phyloP scores from a whole-genome alignment of 2,113 vertebrate genomes.

The Odocoileus hemionus region DNA sequence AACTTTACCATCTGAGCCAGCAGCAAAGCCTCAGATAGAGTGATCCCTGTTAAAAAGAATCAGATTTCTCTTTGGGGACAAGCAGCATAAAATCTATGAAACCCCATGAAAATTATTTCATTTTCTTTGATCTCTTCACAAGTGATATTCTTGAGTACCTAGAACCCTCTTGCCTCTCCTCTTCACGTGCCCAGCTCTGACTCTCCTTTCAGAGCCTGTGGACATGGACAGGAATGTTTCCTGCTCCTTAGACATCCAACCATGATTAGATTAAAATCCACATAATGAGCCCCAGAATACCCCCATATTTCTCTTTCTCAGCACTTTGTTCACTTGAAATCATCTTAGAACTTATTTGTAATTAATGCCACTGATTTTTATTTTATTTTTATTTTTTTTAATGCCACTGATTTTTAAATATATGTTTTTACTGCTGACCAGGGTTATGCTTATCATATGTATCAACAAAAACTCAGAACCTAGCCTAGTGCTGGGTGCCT shows the following conservation, averaged over 20 bases:
- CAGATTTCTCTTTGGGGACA: background rate
- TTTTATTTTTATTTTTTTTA: background rate
- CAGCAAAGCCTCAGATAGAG: background rate
- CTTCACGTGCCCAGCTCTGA: background rate
- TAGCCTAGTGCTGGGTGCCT: background rate
- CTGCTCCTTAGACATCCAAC: background rate
- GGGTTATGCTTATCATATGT: accelerated
- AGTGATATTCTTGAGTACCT: background rate
- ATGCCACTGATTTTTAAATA: background rate
- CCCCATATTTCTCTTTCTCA: background rate
- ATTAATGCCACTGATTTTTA: background rate
- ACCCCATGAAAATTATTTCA: background rate
- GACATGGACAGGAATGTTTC: background rate
- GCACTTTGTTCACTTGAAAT: background rate
- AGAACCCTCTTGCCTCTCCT: background rate
- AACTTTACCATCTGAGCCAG: background rate
- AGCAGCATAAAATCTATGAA: background rate
- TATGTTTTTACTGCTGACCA: background rate
- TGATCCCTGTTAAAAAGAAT: background rate
- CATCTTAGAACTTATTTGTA: background rate
- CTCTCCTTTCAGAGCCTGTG: background rate
- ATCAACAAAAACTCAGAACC: background rate
- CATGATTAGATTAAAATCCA: background rate
- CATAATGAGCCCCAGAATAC: background rate
- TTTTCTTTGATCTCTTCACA: background rate